phyloP scores from a whole-genome alignment of 2,888 invertebrate genomes.

The Nephrotoma flavescens region DNA sequence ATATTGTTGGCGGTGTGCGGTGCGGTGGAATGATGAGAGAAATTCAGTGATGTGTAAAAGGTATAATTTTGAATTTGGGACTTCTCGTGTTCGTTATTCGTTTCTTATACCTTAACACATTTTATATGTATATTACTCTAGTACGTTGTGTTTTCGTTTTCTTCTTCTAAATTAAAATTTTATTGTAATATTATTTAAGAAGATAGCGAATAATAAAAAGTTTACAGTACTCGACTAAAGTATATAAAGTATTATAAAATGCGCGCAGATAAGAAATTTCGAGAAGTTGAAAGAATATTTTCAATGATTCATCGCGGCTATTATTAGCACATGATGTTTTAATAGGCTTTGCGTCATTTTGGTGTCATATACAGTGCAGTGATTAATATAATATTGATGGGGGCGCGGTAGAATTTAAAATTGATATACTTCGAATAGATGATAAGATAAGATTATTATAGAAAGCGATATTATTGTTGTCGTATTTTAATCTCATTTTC shows the following conservation, averaged over 20 bases:
- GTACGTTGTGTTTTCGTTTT: neutral
- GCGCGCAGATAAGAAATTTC: neutral
- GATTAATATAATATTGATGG: neutral
- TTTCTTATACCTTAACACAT: neutral
- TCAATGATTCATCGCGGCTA: neutral
- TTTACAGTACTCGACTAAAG: neutral
- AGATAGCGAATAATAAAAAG: neutral
- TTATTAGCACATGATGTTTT: neutral
- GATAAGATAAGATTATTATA: neutral
- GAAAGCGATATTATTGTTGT: neutral
- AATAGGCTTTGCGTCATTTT: neutral
- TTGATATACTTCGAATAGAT: neutral
- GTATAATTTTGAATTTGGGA: neutral
- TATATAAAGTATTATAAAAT: neutral
- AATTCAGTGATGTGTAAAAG: neutral
- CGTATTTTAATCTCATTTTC: neutral
- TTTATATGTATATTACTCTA: neutral
- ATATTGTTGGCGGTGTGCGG: neutral
- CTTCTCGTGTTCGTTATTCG: neutral
- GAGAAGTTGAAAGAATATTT: neutral
- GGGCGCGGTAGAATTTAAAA: neutral
- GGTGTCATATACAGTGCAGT: neutral
- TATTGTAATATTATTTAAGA: neutral
- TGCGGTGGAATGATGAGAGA: neutral
- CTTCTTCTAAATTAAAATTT: neutral